Conservation (phyloP, 1,140 invertebrate species). For the Aporrectodea caliginosa region DNA sequence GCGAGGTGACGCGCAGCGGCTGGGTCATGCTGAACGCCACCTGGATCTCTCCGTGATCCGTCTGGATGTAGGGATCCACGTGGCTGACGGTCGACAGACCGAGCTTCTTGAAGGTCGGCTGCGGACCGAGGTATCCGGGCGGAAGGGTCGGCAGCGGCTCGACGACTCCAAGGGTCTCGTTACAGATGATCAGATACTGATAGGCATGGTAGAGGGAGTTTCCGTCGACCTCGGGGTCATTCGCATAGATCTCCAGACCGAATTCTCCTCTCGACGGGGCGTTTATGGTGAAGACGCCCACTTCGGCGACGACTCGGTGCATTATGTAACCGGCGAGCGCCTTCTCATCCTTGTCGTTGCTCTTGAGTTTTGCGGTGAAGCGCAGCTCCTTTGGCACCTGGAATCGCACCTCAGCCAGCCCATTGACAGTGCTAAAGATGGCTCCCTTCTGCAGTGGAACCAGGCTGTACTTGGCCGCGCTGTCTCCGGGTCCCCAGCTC, state of each 20-base stretch:
- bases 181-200: conserved; percentile 53
- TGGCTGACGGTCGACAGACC: conserved; percentile 47
- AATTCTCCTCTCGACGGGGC: conserved; percentile 52
- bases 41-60: conserved; percentile 45
- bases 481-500: conserved; percentile 48
- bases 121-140: conserved; percentile 51
- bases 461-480: conserved; percentile 41
- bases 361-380: conserved; percentile 55
- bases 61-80: conserved; percentile 50
- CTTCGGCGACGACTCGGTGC: conserved; percentile 49
- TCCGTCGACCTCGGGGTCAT: conserved; percentile 52
- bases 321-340: conserved; percentile 52
- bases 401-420: conserved; percentile 36
- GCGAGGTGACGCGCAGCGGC: conserved; percentile 47
- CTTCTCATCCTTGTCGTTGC: conserved; percentile 43
- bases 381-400: conserved; percentile 43
- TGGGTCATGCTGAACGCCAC: conserved; percentile 42
- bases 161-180: conserved; percentile 44
- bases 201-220: conserved; percentile 52
- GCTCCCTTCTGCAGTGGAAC: conserved; percentile 49
- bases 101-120: conserved; percentile 50
- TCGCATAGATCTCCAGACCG: conserved; percentile 55
- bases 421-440: conserved; percentile 41
- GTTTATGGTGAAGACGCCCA: conserved; percentile 52
- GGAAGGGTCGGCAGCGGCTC: conserved; percentile 50